Percentiles rank a stretch among this genome's conserved stretches.
These are phyloP conservation scores for Phoebastria nigripes DNA, from an alignment of 2,797 vertebrate species.

Conservation along the genomic window DNA sequence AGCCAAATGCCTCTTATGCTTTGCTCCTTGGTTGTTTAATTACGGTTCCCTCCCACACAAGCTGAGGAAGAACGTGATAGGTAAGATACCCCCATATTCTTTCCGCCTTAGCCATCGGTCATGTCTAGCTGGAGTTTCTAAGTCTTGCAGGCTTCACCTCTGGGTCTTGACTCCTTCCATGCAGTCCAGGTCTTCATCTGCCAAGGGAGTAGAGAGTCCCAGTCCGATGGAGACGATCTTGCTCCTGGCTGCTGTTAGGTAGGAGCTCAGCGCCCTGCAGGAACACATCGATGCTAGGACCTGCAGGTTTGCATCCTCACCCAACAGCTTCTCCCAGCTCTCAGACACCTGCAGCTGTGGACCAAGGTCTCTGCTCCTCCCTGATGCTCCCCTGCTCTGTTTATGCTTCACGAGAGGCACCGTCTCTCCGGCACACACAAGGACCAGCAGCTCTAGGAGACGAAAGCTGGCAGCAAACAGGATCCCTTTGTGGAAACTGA, in stretches of 20 bases:
- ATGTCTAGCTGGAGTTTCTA: neutral
- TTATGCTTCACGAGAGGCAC: neutral
- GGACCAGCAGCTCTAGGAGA: neutral
- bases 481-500: neutral
- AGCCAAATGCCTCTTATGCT: neutral
- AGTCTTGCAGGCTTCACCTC: neutral
- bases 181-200: neutral
- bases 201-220: too few relatives aligned
- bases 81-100: neutral
- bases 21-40: neutral
- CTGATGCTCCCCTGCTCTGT: neutral
- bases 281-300: neutral
- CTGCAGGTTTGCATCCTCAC: neutral
- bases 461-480: neutral
- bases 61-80: neutral
- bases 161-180: neutral
- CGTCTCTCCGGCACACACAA: rapidly evolving
- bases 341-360: neutral
- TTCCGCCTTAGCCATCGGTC: neutral
- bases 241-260: neutral
- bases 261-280: neutral
- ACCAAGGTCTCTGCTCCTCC: neutral
- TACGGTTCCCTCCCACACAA: neutral
- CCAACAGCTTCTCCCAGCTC: neutral
- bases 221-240: too few relatives aligned